Base-by-base conservation (phyloP, 2,113 vertebrate genomes). In the Callithrix jacchus region DNA sequence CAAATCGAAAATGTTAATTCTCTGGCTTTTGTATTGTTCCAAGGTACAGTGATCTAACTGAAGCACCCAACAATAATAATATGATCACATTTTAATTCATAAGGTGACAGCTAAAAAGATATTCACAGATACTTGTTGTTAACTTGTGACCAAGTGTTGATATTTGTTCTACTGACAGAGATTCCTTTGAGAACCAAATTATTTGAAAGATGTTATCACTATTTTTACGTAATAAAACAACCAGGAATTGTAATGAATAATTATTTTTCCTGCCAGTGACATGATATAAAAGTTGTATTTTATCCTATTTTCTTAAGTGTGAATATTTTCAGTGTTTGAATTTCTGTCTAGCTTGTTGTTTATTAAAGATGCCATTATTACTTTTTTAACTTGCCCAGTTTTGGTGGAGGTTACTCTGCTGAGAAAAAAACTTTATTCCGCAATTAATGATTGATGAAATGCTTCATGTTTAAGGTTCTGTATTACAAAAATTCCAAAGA, bases 301-400 rank as follows among this genome's bases (percentile, higher is more conserved):
- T 90, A 47, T 40, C 96, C 93, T 71, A 92, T 85, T 87, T 97
- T n/a, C 56, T 61, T 86, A 94, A 87, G 70, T 88, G 68, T 92
- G 96, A 94, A 79, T 56, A 94, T 49, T 45, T 93, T 61, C 23
- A 47, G 47, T 94, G 87, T 93, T 95, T 13, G 1, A 96, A 56
- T n/a, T 93, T 97, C 90, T 71, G 85, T 81, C 45, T 91, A 76
- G 32, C 96, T 97, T 96, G 71, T 94, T 56, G 58, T 84, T 89
- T 95, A 93, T 85, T 71, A 12, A 96, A 97, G 37, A 37, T 9
- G 8, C 14, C 76, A 25, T 97, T 88, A 45, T 96, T 45, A 84
- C n/a, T 94, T 95, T 90, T 94, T 86, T 56, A 97, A 58, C 16
- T 73, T 84, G 32, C 45, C 47, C 2, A 66, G 82, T 52, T 52